Percentiles rank a stretch among this genome's conserved stretches.
Evolutionary conservation across 1,140 invertebrate species (phyloP).

Genomic region (Anastatus disparis): DNA sequence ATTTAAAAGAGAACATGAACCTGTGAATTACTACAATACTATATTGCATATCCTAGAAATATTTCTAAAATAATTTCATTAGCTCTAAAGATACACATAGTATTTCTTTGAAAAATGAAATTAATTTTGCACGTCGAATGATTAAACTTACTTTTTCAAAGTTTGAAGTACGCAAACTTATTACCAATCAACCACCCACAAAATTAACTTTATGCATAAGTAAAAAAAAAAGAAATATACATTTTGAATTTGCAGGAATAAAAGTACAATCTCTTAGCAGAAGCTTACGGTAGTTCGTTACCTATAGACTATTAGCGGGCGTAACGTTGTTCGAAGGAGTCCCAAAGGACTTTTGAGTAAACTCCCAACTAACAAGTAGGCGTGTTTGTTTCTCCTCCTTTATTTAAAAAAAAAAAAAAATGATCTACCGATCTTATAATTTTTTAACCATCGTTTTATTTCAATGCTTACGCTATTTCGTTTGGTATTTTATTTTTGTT

Average conservation of each 20-base stretch:
- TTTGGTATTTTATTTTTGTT: neutral
- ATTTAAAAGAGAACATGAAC: too few relatives aligned
- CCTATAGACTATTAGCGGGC: slow-evolving; percentile 64
- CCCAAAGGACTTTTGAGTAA: slow-evolving; percentile 58
- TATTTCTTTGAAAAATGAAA: too few relatives aligned
- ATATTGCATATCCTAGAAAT: too few relatives aligned
- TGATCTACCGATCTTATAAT: slow-evolving; percentile 64
- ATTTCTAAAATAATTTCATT: too few relatives aligned
- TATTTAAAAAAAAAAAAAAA: slow-evolving; percentile 56
- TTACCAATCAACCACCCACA: neutral
- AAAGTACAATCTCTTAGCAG: neutral
- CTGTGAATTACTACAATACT: too few relatives aligned
- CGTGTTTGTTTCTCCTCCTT: slow-evolving; percentile 51
- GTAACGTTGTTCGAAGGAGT: slow-evolving; percentile 61
- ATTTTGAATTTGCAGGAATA: neutral
- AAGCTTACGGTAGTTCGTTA: slow-evolving; percentile 63
- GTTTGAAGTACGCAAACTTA: neutral
- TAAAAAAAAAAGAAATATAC: neutral
- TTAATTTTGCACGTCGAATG: too few relatives aligned
- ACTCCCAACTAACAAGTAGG: slow-evolving; percentile 64
- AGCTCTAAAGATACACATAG: too few relatives aligned
- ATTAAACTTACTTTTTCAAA: neutral
- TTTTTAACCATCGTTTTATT: slow-evolving; percentile 35
- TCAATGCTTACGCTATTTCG: neutral
- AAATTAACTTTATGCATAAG: neutral